Evolutionary conservation across 2,113 vertebrate genomes (phyloP), one percentile per base, ranked within the genome.

Genomic region (Stegostoma tigrinum): DNA sequence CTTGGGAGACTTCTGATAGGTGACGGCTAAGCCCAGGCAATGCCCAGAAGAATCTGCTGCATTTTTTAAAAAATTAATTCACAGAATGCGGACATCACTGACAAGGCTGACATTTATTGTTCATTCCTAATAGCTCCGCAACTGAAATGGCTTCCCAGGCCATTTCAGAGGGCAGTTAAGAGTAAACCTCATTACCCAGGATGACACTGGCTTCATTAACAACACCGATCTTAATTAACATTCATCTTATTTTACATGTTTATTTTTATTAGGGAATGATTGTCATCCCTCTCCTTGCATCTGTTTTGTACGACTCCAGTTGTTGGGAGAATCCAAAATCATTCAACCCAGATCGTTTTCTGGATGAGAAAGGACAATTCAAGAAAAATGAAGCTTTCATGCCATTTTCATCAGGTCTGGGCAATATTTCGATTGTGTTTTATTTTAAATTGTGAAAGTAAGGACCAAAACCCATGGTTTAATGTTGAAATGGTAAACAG

Each of bases 371-470:
- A 5, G 97, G 97, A 96, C 97, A 97, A 87, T 97, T 97, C 17
- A 95, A 96, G 61, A 95, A 96, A 86, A 97, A 95, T 48, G 97
- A 97, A 24, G 97, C 97, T 8, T 98, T 97, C 95, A 61, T 97
- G 87, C 97, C 97, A n/a, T 98, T 98, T 96, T 97, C 97, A 87
- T 96, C 97, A 96, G 97, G 97, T 97, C 52, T 95, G 93, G 66
- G 10, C 23, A 48, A 72, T 5, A 45, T n/a, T 72, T 10, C 30
- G 27, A 4, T 61, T 10, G 10, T 10, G 10, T 15, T 2, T 34
- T 6, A 38, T 5, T 93, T 66, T 23, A 23, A n/a, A n/a, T 93
- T 38, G 19, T 55, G 19, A 66, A 90, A 15, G 48, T 34, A 34
- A 66, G 38, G 86, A 42, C 48, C 48, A 24, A 89, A 34, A 34